Conservation (phyloP, 2,113 vertebrate genomes). For the Lasiurus borealis region DNA sequence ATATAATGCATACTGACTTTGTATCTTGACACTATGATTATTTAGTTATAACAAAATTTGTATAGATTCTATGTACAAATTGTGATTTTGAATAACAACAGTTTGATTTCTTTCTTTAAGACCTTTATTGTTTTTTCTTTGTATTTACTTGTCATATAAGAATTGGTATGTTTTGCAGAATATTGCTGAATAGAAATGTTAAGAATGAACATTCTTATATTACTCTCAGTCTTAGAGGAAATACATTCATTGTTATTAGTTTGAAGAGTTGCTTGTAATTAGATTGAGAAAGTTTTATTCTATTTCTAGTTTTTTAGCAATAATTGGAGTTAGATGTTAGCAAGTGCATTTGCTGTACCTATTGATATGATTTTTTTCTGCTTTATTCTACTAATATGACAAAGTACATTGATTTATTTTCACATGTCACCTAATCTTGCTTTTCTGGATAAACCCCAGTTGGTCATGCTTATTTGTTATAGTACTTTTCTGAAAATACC, state of each 20-base stretch:
- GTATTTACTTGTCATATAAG: background rate
- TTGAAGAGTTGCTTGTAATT: background rate
- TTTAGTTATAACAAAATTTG: background rate
- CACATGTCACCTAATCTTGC: background rate
- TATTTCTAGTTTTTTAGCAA: slow-evolving; percentile 14
- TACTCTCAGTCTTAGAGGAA: background rate
- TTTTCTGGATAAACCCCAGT: background rate
- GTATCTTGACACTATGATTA: background rate
- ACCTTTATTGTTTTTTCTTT: background rate
- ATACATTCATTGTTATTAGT: background rate
- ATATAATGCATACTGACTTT: background rate
- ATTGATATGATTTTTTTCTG: background rate
- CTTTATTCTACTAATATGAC: background rate
- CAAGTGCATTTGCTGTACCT: background rate
- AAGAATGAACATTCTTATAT: background rate
- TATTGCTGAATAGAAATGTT: background rate
- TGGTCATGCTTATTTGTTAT: background rate
- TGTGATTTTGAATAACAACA: background rate
- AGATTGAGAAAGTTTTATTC: background rate
- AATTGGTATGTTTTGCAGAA: background rate
- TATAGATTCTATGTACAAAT: background rate
- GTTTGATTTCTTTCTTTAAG: background rate
- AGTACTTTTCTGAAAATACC: background rate
- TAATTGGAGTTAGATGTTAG: background rate
- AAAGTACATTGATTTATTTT: background rate